A percentile compares a stretch with the other conserved stretches of the same genome.
phyloP scores from a whole-genome alignment of 2,113 vertebrate genomes.

The Amphiprion ocellaris region DNA sequence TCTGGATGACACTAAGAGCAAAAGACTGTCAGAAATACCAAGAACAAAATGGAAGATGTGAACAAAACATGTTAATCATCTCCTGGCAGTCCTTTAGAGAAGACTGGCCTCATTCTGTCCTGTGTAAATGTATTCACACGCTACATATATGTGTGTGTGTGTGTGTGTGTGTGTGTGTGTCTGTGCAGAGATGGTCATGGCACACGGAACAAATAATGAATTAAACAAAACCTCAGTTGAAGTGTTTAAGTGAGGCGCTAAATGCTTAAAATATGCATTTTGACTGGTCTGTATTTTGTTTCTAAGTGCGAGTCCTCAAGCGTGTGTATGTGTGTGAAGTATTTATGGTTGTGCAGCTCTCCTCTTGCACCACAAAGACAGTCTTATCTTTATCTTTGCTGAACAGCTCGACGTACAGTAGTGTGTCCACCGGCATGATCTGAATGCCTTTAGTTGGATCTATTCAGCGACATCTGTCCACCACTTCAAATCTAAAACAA shows the following conservation, averaged over 20 bases:
- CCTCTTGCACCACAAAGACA: background rate
- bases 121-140: slow-evolving; percentile 14
- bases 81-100: slow-evolving; percentile 41
- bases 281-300: slow-evolving; percentile 23
- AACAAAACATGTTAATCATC: slow-evolving; percentile 59
- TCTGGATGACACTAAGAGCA: slow-evolving; percentile 28
- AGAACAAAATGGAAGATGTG: slow-evolving; percentile 1
- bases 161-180: background rate
- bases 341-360: background rate
- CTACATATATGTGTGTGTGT: slow-evolving; percentile 12
- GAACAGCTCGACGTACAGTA: slow-evolving; percentile 26
- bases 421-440: slow-evolving; percentile 17
- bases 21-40: slow-evolving; percentile 26
- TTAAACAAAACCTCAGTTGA: slow-evolving; percentile 44
- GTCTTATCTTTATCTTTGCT: slow-evolving; percentile 31
- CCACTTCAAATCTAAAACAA: slow-evolving; percentile 5
- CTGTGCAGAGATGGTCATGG: slow-evolving; percentile 17
- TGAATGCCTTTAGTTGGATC: slow-evolving; percentile 19
- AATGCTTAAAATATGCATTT: slow-evolving; percentile 34
- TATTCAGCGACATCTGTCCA: slow-evolving; percentile 16
- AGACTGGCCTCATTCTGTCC: slow-evolving; percentile 67
- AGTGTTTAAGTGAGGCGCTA: slow-evolving; percentile 49
- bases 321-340: background rate
- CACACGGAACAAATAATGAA: slow-evolving; percentile 41
- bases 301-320: background rate